A percentile compares a stretch with the other conserved stretches of the same genome.
These are phyloP conservation scores for Masnerella sp. DNA, from an alignment of 2,888 invertebrate genomes.

Conservation along the genomic window DNA sequence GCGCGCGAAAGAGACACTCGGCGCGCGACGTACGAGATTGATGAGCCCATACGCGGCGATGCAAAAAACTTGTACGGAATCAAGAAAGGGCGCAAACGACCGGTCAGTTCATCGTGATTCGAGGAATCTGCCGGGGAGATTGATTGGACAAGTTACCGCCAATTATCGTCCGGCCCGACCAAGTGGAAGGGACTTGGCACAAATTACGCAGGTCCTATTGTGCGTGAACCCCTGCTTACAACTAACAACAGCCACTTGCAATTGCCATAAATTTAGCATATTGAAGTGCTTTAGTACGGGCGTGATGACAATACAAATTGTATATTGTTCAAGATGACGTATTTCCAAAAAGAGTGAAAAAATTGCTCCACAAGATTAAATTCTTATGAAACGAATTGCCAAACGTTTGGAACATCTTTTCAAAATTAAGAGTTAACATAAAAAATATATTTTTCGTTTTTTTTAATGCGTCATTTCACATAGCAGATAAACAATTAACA, in stretches of 20 bases:
- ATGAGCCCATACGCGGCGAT: slow-evolving; percentile 40
- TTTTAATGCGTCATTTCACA: too few relatives aligned
- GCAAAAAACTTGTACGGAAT: slow-evolving; percentile 42
- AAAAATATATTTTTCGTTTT: too few relatives aligned
- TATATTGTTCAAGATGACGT: background rate
- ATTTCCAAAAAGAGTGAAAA: too few relatives aligned
- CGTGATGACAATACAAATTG: slow-evolving; percentile 23
- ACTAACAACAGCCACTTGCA: slow-evolving; percentile 7
- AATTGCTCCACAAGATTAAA: too few relatives aligned
- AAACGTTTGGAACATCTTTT: too few relatives aligned
- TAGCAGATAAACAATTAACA: too few relatives aligned
- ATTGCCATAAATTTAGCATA: slow-evolving; percentile 18
- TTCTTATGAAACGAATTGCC: too few relatives aligned
- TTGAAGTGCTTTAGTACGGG: slow-evolving; percentile 3
- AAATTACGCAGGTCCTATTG: background rate
- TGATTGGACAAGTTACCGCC: slow-evolving; percentile 36
- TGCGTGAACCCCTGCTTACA: too few relatives aligned
- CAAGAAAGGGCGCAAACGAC: background rate
- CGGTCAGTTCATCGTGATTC: slow-evolving; percentile 36
- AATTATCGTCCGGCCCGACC: slow-evolving; percentile 38
- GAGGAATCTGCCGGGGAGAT: slow-evolving; percentile 38
- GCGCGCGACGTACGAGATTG: slow-evolving; percentile 48
- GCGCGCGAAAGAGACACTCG: slow-evolving; percentile 49
- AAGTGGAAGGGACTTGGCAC: background rate
- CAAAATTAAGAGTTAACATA: too few relatives aligned